Evolutionary conservation across 1,140 invertebrate genomes (phyloP), one percentile per base, ranked within the genome.

Genomic region (Papilio aristodemus): DNA sequence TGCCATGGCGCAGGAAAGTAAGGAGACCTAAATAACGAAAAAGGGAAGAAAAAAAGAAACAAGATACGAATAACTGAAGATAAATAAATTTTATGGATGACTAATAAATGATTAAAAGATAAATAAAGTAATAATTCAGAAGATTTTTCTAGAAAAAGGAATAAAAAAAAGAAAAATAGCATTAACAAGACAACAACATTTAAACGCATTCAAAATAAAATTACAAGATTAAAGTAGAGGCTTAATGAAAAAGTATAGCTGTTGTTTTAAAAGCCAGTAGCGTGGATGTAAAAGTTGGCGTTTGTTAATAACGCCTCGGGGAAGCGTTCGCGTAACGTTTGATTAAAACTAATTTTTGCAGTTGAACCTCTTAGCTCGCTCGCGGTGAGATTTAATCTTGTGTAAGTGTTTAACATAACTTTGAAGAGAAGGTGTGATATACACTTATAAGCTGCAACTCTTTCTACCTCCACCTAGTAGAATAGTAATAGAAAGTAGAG

Each of bases 321-420:
- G 59, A 64, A 64, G 17, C 46, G 46, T 19, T 13, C 38, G 36
- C 37, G 38, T 43, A 46, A 64, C 62, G 38, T 64, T 64, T 64
- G 62, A 64, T 64, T 64, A 64, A 64, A 39, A 64, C 62, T 64
- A 64, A 64, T 64, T 64, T 38, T 39, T 64, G 62, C 62, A 64
- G 62, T 64, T 64, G 39, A 64, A 43, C 19, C 62, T 64, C 39
- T 64, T 64, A 64, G 38, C 38, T 64, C 39, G 37, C 62, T 64
- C 6, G 62, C 39, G 62, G 62, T 39, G 62, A 38, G 62, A 43
- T 19, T 38, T 64, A 64, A 64, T 64, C 62, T 64, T 13, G 46
- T 54, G 46, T 54, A 54, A 54, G 46, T 54, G 46, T 25, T 54
- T 22, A 54, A 54, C 46, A 54, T 54, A 54, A 54, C 46, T 54